Percentiles rank a stretch among this genome's conserved stretches.
These are phyloP conservation scores for Gallinago jamesoni DNA, from an alignment of 2,113 vertebrate species.

Conservation along the genomic window DNA sequence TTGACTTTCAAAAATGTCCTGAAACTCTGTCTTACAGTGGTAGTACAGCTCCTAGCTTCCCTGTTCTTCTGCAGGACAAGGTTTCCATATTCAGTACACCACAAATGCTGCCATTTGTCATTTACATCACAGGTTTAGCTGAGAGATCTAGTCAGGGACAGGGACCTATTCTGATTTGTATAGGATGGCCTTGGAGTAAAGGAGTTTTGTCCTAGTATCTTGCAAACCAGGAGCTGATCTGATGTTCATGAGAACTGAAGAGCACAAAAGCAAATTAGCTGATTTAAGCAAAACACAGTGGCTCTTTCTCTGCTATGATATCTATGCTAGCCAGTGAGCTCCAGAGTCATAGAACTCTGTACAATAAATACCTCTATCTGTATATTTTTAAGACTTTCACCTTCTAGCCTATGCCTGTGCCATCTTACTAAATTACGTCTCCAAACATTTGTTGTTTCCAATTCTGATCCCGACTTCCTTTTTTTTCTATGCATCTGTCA, in stretches of 20 bases:
- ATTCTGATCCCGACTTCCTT: not conserved
- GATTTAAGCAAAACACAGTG: not conserved
- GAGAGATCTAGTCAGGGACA: not conserved
- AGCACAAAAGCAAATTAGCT: not conserved
- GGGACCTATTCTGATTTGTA: not conserved
- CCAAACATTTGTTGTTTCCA: not conserved
- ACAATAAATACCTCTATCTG: not conserved
- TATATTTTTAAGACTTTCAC: not conserved
- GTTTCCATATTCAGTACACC: not conserved
- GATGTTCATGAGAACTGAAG: not conserved
- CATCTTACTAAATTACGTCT: not conserved
- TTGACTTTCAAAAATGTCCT: not conserved
- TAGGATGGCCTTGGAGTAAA: not conserved
- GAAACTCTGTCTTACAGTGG: not conserved
- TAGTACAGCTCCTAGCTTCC: not conserved
- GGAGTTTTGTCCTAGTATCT: not conserved
- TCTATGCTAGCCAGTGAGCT: not conserved
- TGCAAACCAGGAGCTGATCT: not conserved
- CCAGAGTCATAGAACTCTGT: not conserved
- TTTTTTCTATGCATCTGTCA: not conserved
- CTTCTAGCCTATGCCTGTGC: not conserved
- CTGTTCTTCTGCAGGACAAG: not conserved
- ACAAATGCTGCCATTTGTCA: not conserved
- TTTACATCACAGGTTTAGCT: not conserved
- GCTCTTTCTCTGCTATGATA: not conserved